These are phyloP conservation scores for Montipora cactus DNA, from an alignment of 64 coral and sea anemone genomes.

Conservation along the genomic window DNA sequence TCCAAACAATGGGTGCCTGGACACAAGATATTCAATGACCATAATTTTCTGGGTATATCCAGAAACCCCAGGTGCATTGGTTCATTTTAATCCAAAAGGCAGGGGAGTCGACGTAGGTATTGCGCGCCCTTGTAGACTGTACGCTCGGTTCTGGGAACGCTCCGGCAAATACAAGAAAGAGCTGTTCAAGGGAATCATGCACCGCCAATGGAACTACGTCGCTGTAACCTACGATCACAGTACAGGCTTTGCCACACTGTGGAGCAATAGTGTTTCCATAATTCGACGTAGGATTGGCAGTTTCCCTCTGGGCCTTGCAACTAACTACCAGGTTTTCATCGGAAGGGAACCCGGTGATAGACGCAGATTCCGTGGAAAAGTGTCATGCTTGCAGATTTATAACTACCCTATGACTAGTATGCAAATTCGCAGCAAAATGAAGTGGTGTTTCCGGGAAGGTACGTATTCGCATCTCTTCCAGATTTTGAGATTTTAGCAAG, in stretches of 20 bases:
- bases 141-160: neutral
- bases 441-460: slow-evolving; percentile 54
- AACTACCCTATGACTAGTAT: neutral
- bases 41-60: slow-evolving; percentile 58
- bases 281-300: neutral
- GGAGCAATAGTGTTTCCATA: neutral
- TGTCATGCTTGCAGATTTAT: slow-evolving; percentile 49
- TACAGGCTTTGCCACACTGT: slow-evolving; percentile 38
- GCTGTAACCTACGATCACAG: slow-evolving; percentile 27
- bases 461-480: neutral
- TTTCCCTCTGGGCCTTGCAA: slow-evolving; percentile 37
- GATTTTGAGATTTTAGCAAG: neutral
- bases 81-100: slow-evolving; percentile 56
- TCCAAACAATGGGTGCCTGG: slow-evolving; percentile 63
- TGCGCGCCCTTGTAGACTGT: neutral
- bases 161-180: neutral
- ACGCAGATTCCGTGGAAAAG: slow-evolving; percentile 22
- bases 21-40: slow-evolving; percentile 46
- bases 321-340: slow-evolving; percentile 41
- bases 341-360: slow-evolving; percentile 34
- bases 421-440: neutral
- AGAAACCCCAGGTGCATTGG: neutral
- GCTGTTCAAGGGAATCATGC: slow-evolving; percentile 1
- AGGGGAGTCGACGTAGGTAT: slow-evolving; percentile 36
- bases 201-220: slow-evolving; percentile 39